Conservation (phyloP, 2,888 invertebrate genomes). For the Acronicta aceris region DNA sequence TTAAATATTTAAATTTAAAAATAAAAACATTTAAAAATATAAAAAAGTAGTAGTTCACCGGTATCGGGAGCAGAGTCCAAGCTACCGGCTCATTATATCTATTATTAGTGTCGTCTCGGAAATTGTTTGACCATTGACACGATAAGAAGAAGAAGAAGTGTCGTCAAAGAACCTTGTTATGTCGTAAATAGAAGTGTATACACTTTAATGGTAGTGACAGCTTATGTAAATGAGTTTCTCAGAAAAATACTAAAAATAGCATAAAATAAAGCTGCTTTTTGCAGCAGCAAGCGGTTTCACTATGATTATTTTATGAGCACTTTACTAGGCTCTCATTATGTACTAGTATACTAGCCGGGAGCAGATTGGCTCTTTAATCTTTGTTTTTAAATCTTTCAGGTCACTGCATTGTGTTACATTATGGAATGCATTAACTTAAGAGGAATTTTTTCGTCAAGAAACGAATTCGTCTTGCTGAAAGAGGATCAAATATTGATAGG, state of each 20-base stretch:
- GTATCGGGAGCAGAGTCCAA: too few species aligned
- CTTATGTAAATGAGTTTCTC: conserved; percentile 14
- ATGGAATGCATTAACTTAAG: neutral
- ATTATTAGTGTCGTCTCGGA: too few species aligned
- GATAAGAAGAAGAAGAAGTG: too few species aligned
- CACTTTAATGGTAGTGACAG: conserved; percentile 3
- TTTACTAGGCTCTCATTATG: conserved; percentile 47
- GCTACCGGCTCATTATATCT: too few species aligned
- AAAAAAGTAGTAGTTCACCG: too few species aligned
- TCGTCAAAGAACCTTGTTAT: too few species aligned
- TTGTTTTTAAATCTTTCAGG: conserved; percentile 30
- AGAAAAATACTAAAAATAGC: conserved; percentile 19
- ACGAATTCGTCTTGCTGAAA: neutral
- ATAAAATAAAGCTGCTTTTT: conserved; percentile 33
- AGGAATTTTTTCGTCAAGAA: neutral
- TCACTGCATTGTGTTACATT: neutral
- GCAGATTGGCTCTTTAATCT: conserved; percentile 40
- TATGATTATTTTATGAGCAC: conserved; percentile 54
- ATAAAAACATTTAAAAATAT: too few species aligned
- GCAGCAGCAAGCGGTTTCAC: conserved; percentile 30
- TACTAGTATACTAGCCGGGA: conserved; percentile 21
- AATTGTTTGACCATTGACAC: too few species aligned
- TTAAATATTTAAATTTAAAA: too few species aligned
- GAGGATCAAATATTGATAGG: too few species aligned
- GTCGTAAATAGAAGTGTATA: neutral